Evolutionary conservation across 2,888 invertebrate species (phyloP).

Genomic region (Rhagium mordax): DNA sequence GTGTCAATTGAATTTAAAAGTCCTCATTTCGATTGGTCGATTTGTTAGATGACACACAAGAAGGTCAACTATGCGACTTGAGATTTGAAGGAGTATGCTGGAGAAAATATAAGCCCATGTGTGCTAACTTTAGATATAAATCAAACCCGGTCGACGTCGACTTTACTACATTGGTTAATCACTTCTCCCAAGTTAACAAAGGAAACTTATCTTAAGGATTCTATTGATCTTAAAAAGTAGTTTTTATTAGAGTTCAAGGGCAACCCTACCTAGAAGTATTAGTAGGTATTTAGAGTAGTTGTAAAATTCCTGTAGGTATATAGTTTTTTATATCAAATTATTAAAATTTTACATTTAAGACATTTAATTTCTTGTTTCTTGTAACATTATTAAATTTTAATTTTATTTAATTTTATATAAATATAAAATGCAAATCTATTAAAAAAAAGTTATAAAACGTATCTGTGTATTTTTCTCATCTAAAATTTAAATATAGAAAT

Average conservation of each 20-base stretch:
- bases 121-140: constrained; percentile 16
- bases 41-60: not conserved
- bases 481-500: too few species aligned
- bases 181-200: constrained; percentile 12
- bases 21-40: not conserved
- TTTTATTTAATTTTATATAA: too few species aligned
- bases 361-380: too few species aligned
- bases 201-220: constrained; percentile 13
- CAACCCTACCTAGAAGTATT: not conserved
- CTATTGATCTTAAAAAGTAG: constrained; percentile 20
- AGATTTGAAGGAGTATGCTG: constrained; percentile 4
- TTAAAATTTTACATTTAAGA: too few species aligned
- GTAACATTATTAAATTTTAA: too few species aligned
- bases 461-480: too few species aligned
- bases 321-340: too few species aligned
- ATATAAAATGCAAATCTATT: too few species aligned
- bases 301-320: too few species aligned
- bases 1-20: too few species aligned
- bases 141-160: constrained; percentile 3
- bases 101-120: not conserved
- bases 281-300: too few species aligned
- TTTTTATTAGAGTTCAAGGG: not conserved
- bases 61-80: constrained; percentile 15
- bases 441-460: too few species aligned
- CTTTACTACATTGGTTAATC: constrained; percentile 15